Base-by-base conservation (phyloP, 2,888 invertebrate genomes). In the Ormyrus rosae region DNA sequence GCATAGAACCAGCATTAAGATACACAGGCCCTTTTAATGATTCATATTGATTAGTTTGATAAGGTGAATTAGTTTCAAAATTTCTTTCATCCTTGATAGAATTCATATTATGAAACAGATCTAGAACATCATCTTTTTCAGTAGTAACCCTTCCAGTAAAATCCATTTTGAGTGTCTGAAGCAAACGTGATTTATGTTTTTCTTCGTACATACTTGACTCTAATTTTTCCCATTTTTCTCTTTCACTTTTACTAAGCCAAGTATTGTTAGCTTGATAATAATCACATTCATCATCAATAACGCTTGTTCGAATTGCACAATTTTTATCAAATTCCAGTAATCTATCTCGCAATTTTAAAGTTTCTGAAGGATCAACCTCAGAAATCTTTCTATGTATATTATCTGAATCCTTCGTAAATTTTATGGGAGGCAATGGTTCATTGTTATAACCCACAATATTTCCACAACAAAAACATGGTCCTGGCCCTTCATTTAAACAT, bases 401-500 rank as follows among this genome's bases (percentile, higher is more conserved):
- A 56, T 73, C 63, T 1, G 64, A 48, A 9, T 81, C 58, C 13
- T 72, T 72, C 9, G 53, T 53, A 6, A 65, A 68, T 2, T 78
- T 55, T n/a, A 51, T 2, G 19, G 56, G 61, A 34, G 10, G 46
- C n/a, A 63, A 0, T 8, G 71, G 48, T 13, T 78, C 53, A 13
- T 81, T 64, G 7, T 78, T 55, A 60, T 82, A 78, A 64, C 9
- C 9, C 45, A 99, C 99, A 90, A 97, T 91, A 86, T 94, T 94
- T 0, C 95, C 96, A 92, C 99, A 99, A 89, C 95, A 98, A 64
- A 98, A 93, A 88, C 99, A 99, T 0, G 98, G 98, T 0, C 99
- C 99, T 8, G 98, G 96, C 0, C 99, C 99, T 92, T 99, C 99
- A 91, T 98, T 98, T 76, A 94, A 94, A 91, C 99, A 99, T 6